A percentile compares a stretch with the other conserved stretches of the same genome.
Conservation (phyloP, 2,113 vertebrate species). For the Bubo scandiacus region DNA sequence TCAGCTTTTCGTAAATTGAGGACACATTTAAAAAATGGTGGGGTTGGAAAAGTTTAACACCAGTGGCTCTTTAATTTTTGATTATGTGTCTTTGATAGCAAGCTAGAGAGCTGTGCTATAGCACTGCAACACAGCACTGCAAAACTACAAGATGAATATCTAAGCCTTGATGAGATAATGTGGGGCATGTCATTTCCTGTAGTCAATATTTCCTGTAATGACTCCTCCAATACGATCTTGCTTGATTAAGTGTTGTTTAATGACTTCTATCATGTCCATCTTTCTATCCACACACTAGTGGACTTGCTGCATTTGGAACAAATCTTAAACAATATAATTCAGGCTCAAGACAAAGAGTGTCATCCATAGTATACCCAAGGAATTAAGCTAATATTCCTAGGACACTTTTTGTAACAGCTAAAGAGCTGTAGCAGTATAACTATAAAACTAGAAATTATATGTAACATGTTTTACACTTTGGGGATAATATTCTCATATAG, state of each 20-base stretch:
- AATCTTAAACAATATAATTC: not conserved
- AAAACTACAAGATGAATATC: not conserved
- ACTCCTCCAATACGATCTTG: not conserved
- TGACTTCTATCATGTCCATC: not conserved
- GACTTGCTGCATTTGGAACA: not conserved
- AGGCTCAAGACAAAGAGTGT: not conserved
- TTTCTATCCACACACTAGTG: not conserved
- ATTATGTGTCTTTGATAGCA: not conserved
- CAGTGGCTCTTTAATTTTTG: not conserved
- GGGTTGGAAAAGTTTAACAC: not conserved
- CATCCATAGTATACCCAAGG: not conserved
- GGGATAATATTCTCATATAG: not conserved
- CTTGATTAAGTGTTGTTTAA: not conserved
- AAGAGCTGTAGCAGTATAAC: not conserved
- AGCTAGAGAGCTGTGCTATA: not conserved
- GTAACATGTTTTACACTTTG: not conserved
- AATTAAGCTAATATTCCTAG: not conserved
- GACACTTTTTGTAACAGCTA: not conserved
- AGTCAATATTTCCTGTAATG: constrained; percentile 45
- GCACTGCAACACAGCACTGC: not conserved
- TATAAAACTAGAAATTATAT: not conserved
- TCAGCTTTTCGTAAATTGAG: constrained; percentile 10
- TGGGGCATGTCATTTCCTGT: not conserved
- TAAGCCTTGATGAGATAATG: not conserved
- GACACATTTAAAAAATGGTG: not conserved